A percentile compares a stretch with the other conserved stretches of the same genome.
phyloP scores from a whole-genome alignment of 2,888 invertebrate species.

The Nesidiocoris tenuis region DNA sequence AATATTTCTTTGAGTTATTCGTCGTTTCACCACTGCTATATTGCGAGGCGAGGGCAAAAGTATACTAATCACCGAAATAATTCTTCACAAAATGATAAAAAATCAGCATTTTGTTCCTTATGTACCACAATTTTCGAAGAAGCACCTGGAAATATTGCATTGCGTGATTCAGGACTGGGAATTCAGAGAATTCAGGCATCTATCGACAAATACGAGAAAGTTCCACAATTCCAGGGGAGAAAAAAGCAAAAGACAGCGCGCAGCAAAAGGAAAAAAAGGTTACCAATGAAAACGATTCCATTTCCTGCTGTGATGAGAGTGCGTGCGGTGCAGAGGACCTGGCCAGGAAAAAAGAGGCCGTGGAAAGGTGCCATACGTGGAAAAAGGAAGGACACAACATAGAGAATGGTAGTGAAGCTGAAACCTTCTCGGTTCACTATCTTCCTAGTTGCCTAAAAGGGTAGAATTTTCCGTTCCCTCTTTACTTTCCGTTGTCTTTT shows the following conservation, averaged over 20 bases:
- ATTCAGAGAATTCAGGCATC: no score
- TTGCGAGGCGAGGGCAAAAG: no score
- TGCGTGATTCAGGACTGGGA: no score
- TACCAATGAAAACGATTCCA: constrained; percentile 41
- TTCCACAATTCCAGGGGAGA: constrained; percentile 26
- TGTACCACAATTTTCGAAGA: no score
- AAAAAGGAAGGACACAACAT: constrained; percentile 3
- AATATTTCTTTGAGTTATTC: no score
- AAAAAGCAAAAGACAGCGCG: background rate
- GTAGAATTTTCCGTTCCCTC: background rate
- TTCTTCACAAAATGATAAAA: no score
- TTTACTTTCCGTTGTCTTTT: constrained; percentile 14
- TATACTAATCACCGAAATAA: no score
- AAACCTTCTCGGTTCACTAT: constrained; percentile 4
- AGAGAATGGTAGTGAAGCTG: constrained; percentile 13
- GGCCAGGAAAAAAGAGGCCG: background rate
- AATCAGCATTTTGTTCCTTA: no score
- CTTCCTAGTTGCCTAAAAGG: constrained; percentile 17
- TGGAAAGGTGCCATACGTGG: background rate
- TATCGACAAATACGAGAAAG: constrained; percentile 26
- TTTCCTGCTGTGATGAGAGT: constrained; percentile 31
- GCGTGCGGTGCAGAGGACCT: background rate
- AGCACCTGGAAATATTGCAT: no score
- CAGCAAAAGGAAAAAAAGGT: constrained; percentile 10
- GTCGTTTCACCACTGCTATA: no score